Evolutionary conservation across 2,113 vertebrate species (phyloP).

Genomic region (chimpanzee (Pan troglodytes)): NHGRI_mPanTro3-v2.1_pri NC_072402.2:11667001-11667500

Average conservation of each 20-base stretch:
- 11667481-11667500: background rate
- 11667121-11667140: fast-evolving
- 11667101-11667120: background rate
- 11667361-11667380: background rate
- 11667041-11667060: background rate
- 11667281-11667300: background rate
- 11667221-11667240: fast-evolving
- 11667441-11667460: background rate
- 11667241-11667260: background rate
- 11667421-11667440: fast-evolving
- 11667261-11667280: fast-evolving
- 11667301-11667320: background rate
- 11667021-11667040: background rate
- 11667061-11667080: background rate
- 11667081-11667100: background rate
- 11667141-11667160: background rate
- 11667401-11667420: background rate
- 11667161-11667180: background rate
- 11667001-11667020: background rate
- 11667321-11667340: background rate
- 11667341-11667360: background rate
- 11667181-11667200: background rate
- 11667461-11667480: background rate
- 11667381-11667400: background rate
- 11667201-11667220: background rate